These are phyloP conservation scores for Rhineura floridana DNA, from an alignment of 2,113 vertebrate species.

Conservation along the genomic window DNA sequence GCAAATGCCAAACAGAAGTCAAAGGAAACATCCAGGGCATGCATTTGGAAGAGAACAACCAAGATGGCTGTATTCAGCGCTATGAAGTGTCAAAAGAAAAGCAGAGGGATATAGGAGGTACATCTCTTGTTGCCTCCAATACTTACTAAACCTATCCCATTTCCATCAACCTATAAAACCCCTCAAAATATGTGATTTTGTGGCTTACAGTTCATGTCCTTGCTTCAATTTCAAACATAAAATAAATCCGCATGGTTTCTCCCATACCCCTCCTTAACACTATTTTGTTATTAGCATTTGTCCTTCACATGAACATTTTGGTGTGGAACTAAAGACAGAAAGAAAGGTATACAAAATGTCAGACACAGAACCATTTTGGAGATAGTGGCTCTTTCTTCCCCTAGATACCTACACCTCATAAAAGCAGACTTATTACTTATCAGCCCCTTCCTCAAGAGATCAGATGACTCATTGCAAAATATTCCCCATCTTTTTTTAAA, in stretches of 20 bases:
- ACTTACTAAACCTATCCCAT: not conserved
- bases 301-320: not conserved
- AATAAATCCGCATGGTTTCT: not conserved
- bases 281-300: not conserved
- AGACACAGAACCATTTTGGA: not conserved
- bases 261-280: slow-evolving; percentile 3
- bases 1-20: slow-evolving; percentile 44
- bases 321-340: not conserved
- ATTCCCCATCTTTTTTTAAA: too few species aligned
- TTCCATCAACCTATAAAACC: not conserved
- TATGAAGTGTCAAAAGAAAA: not conserved
- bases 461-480: too few species aligned
- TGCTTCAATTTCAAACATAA: not conserved
- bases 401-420: not conserved
- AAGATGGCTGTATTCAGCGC: not conserved
- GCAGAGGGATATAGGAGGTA: not conserved
- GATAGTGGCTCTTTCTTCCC: not conserved
- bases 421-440: not conserved
- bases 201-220: not conserved
- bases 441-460: not conserved
- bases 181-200: not conserved
- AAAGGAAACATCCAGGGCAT: slow-evolving; percentile 20
- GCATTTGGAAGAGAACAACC: not conserved
- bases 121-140: not conserved
- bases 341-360: not conserved